phyloP scores from a whole-genome alignment of 2,888 invertebrate genomes.

The Gortyna flavago region DNA sequence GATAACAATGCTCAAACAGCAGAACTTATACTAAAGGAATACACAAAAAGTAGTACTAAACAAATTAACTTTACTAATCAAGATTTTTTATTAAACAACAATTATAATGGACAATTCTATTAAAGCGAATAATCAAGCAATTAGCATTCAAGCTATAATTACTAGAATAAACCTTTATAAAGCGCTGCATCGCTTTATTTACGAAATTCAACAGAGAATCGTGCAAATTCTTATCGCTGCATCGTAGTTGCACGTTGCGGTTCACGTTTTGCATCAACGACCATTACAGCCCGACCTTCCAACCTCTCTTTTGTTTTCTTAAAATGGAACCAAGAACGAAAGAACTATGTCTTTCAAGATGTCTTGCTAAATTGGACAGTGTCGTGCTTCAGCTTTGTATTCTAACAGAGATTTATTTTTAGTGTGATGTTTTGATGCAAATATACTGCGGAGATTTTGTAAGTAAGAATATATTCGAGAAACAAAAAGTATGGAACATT shows the following conservation, averaged over 20 bases:
- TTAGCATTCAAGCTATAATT: slow-evolving; percentile 35
- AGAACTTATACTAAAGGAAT: slow-evolving; percentile 25
- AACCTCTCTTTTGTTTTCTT: slow-evolving; percentile 42
- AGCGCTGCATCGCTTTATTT: slow-evolving; percentile 66
- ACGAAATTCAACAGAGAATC: slow-evolving; percentile 72
- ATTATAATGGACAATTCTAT: not conserved
- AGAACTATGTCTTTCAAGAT: slow-evolving; percentile 42
- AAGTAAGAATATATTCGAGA: slow-evolving; percentile 33
- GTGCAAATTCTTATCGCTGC: slow-evolving; percentile 83
- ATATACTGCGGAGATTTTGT: slow-evolving; percentile 53
- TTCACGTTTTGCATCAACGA: slow-evolving; percentile 75
- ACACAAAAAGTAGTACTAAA: slow-evolving; percentile 7
- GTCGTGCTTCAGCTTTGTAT: slow-evolving; percentile 56
- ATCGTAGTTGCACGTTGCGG: slow-evolving; percentile 80
- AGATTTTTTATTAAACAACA: not conserved
- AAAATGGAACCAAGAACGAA: slow-evolving; percentile 31
- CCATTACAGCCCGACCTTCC: slow-evolving; percentile 59
- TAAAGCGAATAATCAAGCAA: slow-evolving; percentile 28
- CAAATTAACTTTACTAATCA: not conserved
- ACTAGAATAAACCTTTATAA: slow-evolving; percentile 46
- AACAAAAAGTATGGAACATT: slow-evolving; percentile 10
- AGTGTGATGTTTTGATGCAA: slow-evolving; percentile 56
- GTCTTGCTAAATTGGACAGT: slow-evolving; percentile 58
- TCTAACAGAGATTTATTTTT: slow-evolving; percentile 67
- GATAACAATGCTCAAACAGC: slow-evolving; percentile 27